These are phyloP conservation scores for Metopolophium dirhodum DNA, from an alignment of 1,140 invertebrate species.

Conservation along the genomic window DNA sequence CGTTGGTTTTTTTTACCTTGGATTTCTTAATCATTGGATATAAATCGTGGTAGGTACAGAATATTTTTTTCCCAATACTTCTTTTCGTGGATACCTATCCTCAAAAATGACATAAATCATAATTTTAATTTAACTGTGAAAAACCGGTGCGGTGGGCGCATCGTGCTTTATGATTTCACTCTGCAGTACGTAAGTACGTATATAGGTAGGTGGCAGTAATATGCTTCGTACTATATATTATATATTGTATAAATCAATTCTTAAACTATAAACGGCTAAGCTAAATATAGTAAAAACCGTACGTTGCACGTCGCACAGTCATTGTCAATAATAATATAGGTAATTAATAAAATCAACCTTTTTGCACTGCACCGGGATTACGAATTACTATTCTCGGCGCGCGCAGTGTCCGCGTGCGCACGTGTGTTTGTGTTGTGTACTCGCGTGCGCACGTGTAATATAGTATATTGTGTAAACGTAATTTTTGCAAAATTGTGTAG, in stretches of 20 bases:
- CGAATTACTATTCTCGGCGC: neutral
- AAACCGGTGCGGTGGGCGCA: too few species aligned
- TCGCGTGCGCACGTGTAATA: neutral
- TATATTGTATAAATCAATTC: neutral
- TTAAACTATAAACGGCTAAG: neutral
- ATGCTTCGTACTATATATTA: too few species aligned
- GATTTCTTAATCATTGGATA: neutral
- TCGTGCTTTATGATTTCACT: too few species aligned
- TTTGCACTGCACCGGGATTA: neutral
- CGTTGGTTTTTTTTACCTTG: too few species aligned
- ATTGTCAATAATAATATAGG: neutral
- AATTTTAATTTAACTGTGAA: too few species aligned
- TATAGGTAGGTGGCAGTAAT: too few species aligned
- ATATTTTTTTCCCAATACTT: too few species aligned
- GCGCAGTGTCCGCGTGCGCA: too few species aligned
- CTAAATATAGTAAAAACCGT: neutral
- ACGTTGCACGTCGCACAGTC: neutral
- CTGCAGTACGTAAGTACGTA: too few species aligned
- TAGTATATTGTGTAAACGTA: neutral
- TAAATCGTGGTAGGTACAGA: neutral
- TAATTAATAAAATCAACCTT: constrained; percentile 15
- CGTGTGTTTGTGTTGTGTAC: neutral
- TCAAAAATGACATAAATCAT: too few species aligned
- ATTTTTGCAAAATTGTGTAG: neutral
- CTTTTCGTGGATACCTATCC: too few species aligned